Evolutionary conservation across 2,888 invertebrate species (phyloP).

Genomic region (Drosophila fungiperda): DNA sequence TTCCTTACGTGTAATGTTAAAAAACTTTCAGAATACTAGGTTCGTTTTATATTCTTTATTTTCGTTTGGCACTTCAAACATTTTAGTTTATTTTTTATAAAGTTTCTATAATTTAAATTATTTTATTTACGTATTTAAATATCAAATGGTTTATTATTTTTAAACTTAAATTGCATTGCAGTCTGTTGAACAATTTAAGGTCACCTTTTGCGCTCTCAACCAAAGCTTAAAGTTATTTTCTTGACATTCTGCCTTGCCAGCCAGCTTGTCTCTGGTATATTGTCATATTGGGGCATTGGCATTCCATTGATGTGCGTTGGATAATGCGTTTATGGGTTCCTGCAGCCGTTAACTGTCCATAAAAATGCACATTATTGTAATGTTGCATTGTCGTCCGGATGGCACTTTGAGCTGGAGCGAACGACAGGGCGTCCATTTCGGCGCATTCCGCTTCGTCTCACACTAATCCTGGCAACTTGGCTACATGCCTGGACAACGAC

Average conservation of each 20-base stretch:
- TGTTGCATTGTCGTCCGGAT: slow-evolving; percentile 74
- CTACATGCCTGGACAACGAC: slow-evolving; percentile 12
- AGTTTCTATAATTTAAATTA: neutral
- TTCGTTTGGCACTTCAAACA: neutral
- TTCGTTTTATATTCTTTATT: neutral
- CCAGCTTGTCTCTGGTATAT: neutral
- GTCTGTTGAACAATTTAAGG: neutral
- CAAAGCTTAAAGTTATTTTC: slow-evolving; percentile 31
- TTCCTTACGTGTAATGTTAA: neutral
- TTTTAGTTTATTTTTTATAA: neutral
- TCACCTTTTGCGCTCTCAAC: neutral
- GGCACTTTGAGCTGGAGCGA: slow-evolving; percentile 59
- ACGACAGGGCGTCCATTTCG: slow-evolving; percentile 57
- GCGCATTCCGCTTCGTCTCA: slow-evolving; percentile 4
- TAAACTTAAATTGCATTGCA: neutral
- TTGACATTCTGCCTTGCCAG: neutral
- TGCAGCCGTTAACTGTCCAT: slow-evolving; percentile 79
- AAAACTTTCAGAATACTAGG: neutral
- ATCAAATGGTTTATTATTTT: fast-evolving
- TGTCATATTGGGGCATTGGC: slow-evolving; percentile 49
- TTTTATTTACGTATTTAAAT: neutral
- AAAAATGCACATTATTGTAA: slow-evolving; percentile 82
- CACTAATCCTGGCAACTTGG: slow-evolving; percentile 48
- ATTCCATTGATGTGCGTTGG: slow-evolving; percentile 66
- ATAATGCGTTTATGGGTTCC: slow-evolving; percentile 78